A percentile compares a stretch with the other conserved stretches of the same genome.
phyloP scores from a whole-genome alignment of 2,888 invertebrate species.

The Amblyjoppa fuscipennis region DNA sequence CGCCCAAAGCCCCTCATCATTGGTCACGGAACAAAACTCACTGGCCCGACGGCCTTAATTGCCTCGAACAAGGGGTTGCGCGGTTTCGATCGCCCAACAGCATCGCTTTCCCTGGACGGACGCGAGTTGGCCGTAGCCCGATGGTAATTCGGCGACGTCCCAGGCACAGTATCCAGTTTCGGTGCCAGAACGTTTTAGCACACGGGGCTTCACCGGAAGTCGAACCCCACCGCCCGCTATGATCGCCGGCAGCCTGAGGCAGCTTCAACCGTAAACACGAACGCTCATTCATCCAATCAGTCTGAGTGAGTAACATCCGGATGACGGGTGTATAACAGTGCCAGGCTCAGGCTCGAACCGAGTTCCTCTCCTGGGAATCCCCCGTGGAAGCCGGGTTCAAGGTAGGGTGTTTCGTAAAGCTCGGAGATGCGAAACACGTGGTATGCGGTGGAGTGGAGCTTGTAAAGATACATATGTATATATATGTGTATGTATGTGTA shows the following conservation, averaged over 20 bases:
- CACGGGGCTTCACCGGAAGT: background rate
- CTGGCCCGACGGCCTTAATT: background rate
- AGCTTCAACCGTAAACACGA: conserved; percentile 12
- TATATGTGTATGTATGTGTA: too few relatives aligned
- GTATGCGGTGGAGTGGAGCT: conserved; percentile 16
- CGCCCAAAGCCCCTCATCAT: background rate
- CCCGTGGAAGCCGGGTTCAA: background rate
- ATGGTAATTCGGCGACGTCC: conserved; percentile 1
- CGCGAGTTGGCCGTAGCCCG: background rate
- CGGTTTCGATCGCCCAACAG: background rate
- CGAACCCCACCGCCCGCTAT: background rate
- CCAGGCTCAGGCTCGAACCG: conserved; percentile 6
- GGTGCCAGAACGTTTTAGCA: background rate
- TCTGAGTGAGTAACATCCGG: conserved; percentile 63
- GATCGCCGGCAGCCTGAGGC: background rate
- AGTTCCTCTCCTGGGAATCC: conserved; percentile 37
- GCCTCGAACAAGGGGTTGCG: background rate
- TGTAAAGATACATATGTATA: background rate
- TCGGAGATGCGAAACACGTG: conserved; percentile 33
- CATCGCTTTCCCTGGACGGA: background rate
- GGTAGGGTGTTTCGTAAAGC: conserved; percentile 37
- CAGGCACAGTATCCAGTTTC: conserved; percentile 15
- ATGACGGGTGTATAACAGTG: conserved; percentile 4
- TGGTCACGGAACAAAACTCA: background rate
- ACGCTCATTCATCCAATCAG: conserved; percentile 64